Conservation (phyloP, 2,113 vertebrate species). For the Sinocyclocheilus anshuiensis region DNA sequence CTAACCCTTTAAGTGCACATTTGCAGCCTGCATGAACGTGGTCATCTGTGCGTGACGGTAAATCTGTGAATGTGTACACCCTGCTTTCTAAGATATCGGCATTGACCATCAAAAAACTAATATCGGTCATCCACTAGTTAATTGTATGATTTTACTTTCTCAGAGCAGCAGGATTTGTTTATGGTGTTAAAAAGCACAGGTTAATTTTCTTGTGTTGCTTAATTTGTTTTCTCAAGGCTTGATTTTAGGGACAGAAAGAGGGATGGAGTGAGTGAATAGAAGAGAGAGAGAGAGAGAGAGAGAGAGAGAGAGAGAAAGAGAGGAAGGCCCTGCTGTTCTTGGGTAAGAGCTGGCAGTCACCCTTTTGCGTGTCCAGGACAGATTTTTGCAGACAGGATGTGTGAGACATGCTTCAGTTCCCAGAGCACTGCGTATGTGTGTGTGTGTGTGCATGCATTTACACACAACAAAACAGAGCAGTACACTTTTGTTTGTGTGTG, state of each 20-base stretch:
- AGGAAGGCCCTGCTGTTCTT: background rate
- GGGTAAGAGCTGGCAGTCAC: conserved; percentile 12
- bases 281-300: background rate
- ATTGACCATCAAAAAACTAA: no score
- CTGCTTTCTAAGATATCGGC: no score
- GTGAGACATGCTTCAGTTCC: conserved; percentile 63
- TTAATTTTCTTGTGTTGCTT: background rate
- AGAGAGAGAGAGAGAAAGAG: background rate
- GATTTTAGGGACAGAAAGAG: background rate
- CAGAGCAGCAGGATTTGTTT: background rate
- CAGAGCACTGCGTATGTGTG: conserved; percentile 45
- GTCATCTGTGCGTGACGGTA: no score
- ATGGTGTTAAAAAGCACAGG: background rate
- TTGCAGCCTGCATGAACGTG: no score
- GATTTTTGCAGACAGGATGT: conserved; percentile 62
- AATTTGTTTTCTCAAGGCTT: background rate
- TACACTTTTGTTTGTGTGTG: background rate
- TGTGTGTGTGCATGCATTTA: background rate
- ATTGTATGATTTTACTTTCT: background rate
- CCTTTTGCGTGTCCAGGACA: conserved; percentile 35
- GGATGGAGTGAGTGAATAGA: background rate
- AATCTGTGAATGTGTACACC: no score
- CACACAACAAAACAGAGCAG: background rate
- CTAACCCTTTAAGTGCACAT: no score
- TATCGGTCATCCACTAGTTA: no score